A percentile compares a stretch with the other conserved stretches of the same genome.
These are phyloP conservation scores for Chelonus insularis DNA, from an alignment of 1,140 invertebrate genomes.

Conservation along the genomic window DNA sequence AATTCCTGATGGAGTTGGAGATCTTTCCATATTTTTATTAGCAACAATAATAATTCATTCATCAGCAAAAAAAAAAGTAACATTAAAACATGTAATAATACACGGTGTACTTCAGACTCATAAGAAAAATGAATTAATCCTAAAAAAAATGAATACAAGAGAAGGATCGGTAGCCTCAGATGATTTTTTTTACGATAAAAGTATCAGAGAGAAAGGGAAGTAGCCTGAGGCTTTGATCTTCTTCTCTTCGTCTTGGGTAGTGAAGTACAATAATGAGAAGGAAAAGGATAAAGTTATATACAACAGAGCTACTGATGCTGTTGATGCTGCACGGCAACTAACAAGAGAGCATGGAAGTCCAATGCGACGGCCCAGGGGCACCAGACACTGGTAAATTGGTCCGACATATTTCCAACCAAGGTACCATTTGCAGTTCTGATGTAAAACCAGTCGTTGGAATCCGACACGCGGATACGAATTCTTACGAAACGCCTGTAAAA, in stretches of 20 bases:
- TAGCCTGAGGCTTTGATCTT: background rate
- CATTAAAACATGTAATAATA: too few relatives aligned
- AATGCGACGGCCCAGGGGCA: conserved; percentile 34
- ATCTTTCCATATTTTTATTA: too few relatives aligned
- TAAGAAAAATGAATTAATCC: too few relatives aligned
- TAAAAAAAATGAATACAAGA: background rate
- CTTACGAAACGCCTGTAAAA: conserved; percentile 45
- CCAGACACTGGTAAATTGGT: conserved; percentile 47
- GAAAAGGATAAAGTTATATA: background rate
- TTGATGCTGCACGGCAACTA: background rate
- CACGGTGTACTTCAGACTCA: too few relatives aligned
- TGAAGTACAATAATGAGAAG: background rate
- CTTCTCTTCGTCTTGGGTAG: background rate
- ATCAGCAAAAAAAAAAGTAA: too few relatives aligned
- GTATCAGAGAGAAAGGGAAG: background rate
- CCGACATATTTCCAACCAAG: conserved; percentile 39
- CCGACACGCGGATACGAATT: conserved; percentile 36
- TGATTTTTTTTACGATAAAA: background rate
- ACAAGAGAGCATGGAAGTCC: background rate
- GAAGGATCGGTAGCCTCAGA: background rate
- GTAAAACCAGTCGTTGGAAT: conserved; percentile 47
- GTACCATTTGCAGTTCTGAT: conserved; percentile 33
- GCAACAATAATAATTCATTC: too few relatives aligned
- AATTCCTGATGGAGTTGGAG: too few relatives aligned
- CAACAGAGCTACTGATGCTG: background rate